phyloP scores from a whole-genome alignment of 1,140 invertebrate species.

The Cydia amplana region DNA sequence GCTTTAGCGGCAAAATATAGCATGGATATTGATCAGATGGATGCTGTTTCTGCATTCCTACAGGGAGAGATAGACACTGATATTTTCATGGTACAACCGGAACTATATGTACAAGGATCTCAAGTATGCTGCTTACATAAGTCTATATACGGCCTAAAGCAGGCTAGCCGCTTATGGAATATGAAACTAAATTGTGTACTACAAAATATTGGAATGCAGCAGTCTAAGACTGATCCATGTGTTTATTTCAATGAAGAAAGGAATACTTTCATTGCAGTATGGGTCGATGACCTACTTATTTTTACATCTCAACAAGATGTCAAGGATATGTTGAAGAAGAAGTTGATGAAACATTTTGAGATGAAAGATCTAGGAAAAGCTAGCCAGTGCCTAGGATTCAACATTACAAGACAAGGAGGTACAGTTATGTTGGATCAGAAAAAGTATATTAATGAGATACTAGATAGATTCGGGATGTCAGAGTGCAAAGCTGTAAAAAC shows the following conservation, averaged over 20 bases:
- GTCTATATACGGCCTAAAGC: slow-evolving; percentile 2
- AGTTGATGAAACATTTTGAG: slow-evolving; percentile 40
- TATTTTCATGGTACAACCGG: slow-evolving; percentile 60
- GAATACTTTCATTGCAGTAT: slow-evolving; percentile 42
- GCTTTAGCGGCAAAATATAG: slow-evolving; percentile 35
- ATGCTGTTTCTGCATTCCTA: slow-evolving; percentile 69
- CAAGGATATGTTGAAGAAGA: slow-evolving; percentile 35
- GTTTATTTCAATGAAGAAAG: slow-evolving; percentile 33
- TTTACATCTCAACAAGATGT: slow-evolving; percentile 36
- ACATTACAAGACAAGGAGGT: slow-evolving; percentile 39
- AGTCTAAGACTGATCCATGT: slow-evolving; percentile 33
- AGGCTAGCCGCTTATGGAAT: not conserved
- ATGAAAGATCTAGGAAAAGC: slow-evolving; percentile 45
- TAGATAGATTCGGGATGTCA: slow-evolving; percentile 41
- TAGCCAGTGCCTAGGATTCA: slow-evolving; percentile 42
- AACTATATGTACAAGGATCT: slow-evolving; percentile 34
- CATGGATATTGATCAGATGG: slow-evolving; percentile 38
- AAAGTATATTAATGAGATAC: slow-evolving; percentile 44
- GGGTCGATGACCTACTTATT: slow-evolving; percentile 46
- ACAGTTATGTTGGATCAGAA: slow-evolving; percentile 41
- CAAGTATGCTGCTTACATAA: not conserved
- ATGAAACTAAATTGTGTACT: not conserved
- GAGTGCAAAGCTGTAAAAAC: slow-evolving; percentile 45
- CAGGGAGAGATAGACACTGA: slow-evolving; percentile 66
- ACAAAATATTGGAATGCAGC: slow-evolving; percentile 7